These are phyloP conservation scores for Drosophila nigricruria DNA, from an alignment of 2,888 invertebrate species.

Conservation along the genomic window DNA sequence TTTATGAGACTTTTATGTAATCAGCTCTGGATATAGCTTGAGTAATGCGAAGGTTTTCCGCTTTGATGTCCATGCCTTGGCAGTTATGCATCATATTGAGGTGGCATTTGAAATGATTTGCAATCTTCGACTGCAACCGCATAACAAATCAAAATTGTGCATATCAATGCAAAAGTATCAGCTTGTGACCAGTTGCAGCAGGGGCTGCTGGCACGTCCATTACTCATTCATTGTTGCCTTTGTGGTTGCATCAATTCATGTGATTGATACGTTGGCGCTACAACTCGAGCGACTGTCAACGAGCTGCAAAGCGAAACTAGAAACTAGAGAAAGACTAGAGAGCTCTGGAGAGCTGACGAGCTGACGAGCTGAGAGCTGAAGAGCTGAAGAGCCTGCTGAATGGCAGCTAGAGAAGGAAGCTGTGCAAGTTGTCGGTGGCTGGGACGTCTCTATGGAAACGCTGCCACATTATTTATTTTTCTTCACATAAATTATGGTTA, in stretches of 20 bases:
- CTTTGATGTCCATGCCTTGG: neutral
- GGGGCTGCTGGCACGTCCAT: constrained; percentile 7
- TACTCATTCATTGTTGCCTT: constrained; percentile 20
- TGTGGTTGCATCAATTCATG: constrained; percentile 41
- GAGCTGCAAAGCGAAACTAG: constrained; percentile 24
- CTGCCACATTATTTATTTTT: constrained; percentile 57
- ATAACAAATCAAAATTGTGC: constrained; percentile 64
- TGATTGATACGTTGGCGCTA: constrained; percentile 49
- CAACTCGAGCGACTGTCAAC: constrained; percentile 31
- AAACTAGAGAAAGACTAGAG: constrained; percentile 5
- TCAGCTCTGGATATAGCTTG: neutral
- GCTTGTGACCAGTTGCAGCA: neutral
- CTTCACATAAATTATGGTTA: constrained; percentile 69
- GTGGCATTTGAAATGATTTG: constrained; percentile 44
- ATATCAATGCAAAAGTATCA: constrained; percentile 12
- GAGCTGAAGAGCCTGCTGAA: neutral
- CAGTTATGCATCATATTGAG: constrained; percentile 26
- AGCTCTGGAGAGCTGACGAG: neutral
- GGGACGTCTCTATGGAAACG: constrained; percentile 26
- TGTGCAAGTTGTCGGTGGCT: constrained; percentile 2
- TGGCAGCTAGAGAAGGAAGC: constrained; percentile 5
- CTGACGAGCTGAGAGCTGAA: neutral
- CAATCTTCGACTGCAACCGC: constrained; percentile 29
- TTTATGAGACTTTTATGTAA: neutral
- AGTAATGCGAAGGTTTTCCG: neutral